phyloP scores from a whole-genome alignment of 2,888 invertebrate genomes.

The Pyralis farinalis region DNA sequence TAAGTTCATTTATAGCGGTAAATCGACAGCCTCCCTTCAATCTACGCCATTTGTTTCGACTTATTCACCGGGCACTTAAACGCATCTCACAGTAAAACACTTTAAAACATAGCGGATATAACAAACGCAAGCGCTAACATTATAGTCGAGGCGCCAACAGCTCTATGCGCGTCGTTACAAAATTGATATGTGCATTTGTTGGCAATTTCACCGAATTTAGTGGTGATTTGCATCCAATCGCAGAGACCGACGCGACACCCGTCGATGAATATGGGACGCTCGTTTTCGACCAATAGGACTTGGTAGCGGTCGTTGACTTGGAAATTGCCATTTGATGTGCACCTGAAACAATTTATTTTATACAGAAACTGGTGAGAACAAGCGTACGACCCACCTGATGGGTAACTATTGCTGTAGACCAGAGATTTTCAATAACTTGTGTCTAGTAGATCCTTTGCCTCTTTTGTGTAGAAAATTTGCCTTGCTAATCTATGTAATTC shows the following conservation, averaged over 20 bases:
- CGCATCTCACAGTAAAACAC: conserved; percentile 1
- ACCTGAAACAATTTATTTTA: conserved; percentile 53
- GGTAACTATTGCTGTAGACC: too few species aligned
- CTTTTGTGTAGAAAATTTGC: too few species aligned
- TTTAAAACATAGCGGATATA: conserved; percentile 18
- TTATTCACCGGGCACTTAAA: too few species aligned
- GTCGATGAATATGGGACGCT: conserved; percentile 83
- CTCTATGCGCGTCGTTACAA: conserved; percentile 61
- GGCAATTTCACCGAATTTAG: conserved; percentile 76
- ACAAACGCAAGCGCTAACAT: conserved; percentile 26
- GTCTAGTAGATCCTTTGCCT: too few species aligned
- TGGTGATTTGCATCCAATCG: conserved; percentile 85
- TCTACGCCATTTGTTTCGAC: too few species aligned
- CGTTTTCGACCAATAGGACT: conserved; percentile 86
- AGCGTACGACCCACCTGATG: too few species aligned
- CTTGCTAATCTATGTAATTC: too few species aligned
- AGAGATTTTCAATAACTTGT: too few species aligned
- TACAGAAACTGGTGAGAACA: too few species aligned
- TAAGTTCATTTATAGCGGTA: too few species aligned
- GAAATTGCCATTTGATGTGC: conserved; percentile 69
- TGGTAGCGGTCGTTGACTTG: conserved; percentile 61
- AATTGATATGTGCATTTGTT: conserved; percentile 80
- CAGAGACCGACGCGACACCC: conserved; percentile 90
- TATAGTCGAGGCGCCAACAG: conserved; percentile 24
- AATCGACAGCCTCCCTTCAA: too few species aligned